Base-by-base conservation (phyloP, 2,888 invertebrate genomes). In the Eupithecia abbreviata region DNA sequence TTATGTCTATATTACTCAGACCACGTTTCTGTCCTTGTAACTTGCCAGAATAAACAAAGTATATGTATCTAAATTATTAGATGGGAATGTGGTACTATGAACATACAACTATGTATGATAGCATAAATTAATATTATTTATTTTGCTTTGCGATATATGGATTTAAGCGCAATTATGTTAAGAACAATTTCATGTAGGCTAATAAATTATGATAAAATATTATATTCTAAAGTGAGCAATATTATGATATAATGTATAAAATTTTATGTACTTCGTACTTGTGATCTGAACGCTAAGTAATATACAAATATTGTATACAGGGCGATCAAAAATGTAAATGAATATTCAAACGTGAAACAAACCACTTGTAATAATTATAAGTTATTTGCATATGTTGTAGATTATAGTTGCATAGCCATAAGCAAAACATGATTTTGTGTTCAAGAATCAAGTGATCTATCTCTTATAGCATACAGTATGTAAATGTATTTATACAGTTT, bases 371-470 rank as follows among this genome's bases (percentile, higher is more conserved):
- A 83, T 75, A 45, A 45, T 30, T 45, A 86, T 18, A 62, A 86
- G 87, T 89, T 85, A 87, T 88, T 82, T 85, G 83, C 85, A 82
- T 84, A 85, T 84, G 82, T 85, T 85, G 86, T 84, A 85, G 84
- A 82, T 83, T 81, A 85, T 77, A 82, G 86, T 88, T 87, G 85
- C 84, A 86, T 89, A 90, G 89, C 88, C 85, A 78, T 91, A 90
- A 90, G 90, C 85, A 83, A 86, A 88, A 86, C 86, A 86, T 90
- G 75, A 85, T 88, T 89, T 90, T 90, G 91, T 91, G 90, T 91
- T 91, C 90, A 90, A 85, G 76, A 82, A 88, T 84, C 83, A 84
- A 87, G 89, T 89, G 88, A 89, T 88, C 84, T 86, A 85, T 79
- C 84, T 85, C 81, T 83, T 86, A 85, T 82, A 82, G 85, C 84